Evolutionary conservation across 1,140 invertebrate genomes (phyloP).

Genomic region (Chionoecetes opilio): DNA sequence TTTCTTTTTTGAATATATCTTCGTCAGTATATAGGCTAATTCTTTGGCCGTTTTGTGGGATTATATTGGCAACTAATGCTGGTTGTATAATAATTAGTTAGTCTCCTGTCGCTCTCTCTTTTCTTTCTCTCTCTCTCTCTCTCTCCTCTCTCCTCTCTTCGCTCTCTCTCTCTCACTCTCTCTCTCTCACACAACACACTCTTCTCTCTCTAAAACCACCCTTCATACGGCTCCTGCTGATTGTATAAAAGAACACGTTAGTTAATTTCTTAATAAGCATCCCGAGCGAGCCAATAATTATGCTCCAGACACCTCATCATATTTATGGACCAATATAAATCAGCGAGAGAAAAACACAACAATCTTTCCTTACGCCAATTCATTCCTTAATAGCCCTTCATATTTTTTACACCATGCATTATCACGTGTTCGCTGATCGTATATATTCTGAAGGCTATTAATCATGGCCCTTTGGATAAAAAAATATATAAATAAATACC

Average conservation of each 20-base stretch:
- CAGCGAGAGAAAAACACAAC: neutral
- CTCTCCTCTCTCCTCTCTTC: neutral
- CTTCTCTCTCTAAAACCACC: neutral
- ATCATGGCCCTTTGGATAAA: neutral
- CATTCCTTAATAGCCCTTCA: neutral
- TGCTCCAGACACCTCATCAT: neutral
- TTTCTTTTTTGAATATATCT: too few relatives aligned
- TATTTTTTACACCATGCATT: neutral
- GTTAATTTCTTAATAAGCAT: neutral
- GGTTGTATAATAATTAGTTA: too few relatives aligned
- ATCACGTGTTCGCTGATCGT: neutral
- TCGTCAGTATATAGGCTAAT: too few relatives aligned
- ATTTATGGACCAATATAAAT: conserved; percentile 12
- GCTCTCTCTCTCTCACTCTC: neutral
- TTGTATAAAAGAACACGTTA: neutral
- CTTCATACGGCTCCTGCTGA: neutral
- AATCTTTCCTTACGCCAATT: neutral
- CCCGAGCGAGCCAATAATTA: neutral
- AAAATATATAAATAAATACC: too few relatives aligned
- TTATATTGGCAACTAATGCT: too few relatives aligned
- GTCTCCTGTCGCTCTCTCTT: too few relatives aligned
- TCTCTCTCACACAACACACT: neutral
- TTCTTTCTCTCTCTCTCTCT: too few relatives aligned
- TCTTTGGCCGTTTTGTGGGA: too few relatives aligned
- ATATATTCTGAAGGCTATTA: neutral